Evolutionary conservation across 2,797 vertebrate species (phyloP), one percentile per base, ranked within the genome.

Genomic region (Kryptopterus vitreolus): DNA sequence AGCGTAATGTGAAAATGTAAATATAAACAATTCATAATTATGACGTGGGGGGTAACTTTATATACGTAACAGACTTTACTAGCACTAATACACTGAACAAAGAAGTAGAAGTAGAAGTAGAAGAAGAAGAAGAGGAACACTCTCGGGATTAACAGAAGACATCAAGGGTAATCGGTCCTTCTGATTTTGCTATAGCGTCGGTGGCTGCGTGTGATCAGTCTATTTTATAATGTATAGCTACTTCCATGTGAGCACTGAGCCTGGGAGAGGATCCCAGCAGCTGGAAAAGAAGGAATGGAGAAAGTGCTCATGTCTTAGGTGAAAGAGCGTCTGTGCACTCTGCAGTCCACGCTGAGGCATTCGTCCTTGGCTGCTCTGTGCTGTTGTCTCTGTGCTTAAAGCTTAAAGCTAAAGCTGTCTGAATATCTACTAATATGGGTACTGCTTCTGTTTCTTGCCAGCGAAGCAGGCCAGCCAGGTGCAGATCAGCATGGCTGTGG

Each of bases 381-480:
- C 70, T 53, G 70, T 16, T 50, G 50, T 55, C 20, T 43, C 75
- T 77, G 69, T 77, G 48, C 55, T 76, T 55, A 52, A 82, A 81
- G 35, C 78, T 50, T 73, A 80, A 69, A 71, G 35, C 22, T 75
- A n/a, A 52, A 53, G 69, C 80, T 88, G 84, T 59, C 72, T 13
- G 72, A 29, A 46, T 15, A 61, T 77, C 72, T 69, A 79, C 94
- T 92, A 99, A 90, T 99, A 98, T 0, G 97, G 97, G 86, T 98
- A 98, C 26, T 98, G 97, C 90, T 99, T 99, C 92, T 97, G 96
- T 87, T 96, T 98, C 92, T 98, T 98, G 83, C 98, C 98, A 0
- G 98, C 96, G 78, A 97, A 98, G 89, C 98, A 99, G 69, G 98
- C 96, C 73, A 99, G 89, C 96, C 97, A 98, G 10, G 97, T 96